Percentiles rank a stretch among this genome's conserved stretches.
phyloP scores from a whole-genome alignment of 1,140 invertebrate genomes.

The Psilanteris sp. region DNA sequence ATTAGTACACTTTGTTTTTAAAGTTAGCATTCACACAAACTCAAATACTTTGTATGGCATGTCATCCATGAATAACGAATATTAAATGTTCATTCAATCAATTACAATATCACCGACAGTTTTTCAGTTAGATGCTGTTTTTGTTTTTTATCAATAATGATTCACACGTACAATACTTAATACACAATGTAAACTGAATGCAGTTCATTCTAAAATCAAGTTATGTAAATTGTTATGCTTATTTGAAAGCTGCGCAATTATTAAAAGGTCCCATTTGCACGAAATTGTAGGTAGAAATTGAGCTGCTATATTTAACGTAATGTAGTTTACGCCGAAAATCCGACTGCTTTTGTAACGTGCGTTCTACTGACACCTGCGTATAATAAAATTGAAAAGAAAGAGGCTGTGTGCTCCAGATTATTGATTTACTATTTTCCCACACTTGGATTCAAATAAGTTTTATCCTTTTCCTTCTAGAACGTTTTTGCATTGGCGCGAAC shows the following conservation, averaged over 20 bases:
- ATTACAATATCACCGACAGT: too few species aligned
- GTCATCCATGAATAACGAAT: too few species aligned
- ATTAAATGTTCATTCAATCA: too few species aligned
- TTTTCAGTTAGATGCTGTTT: too few species aligned
- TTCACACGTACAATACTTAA: too few species aligned
- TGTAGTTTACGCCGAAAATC: neutral
- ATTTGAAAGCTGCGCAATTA: constrained; percentile 8
- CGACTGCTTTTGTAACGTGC: constrained; percentile 14
- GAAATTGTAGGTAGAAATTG: neutral
- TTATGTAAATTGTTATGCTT: neutral
- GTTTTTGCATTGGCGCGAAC: constrained; percentile 23
- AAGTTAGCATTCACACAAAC: too few species aligned
- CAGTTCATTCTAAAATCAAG: neutral
- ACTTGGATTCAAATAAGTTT: constrained; percentile 46
- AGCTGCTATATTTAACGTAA: neutral
- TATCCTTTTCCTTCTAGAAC: constrained; percentile 32
- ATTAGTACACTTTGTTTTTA: too few species aligned
- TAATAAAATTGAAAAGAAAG: constrained; percentile 56
- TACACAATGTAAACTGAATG: too few species aligned
- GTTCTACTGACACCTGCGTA: constrained; percentile 42
- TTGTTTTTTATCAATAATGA: too few species aligned
- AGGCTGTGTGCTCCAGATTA: constrained; percentile 54
- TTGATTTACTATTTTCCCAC: constrained; percentile 62
- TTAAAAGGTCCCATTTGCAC: neutral
- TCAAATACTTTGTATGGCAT: too few species aligned